Base-by-base conservation (phyloP, 2,888 invertebrate genomes). In the Sepioteuthis lessoniana region DNA sequence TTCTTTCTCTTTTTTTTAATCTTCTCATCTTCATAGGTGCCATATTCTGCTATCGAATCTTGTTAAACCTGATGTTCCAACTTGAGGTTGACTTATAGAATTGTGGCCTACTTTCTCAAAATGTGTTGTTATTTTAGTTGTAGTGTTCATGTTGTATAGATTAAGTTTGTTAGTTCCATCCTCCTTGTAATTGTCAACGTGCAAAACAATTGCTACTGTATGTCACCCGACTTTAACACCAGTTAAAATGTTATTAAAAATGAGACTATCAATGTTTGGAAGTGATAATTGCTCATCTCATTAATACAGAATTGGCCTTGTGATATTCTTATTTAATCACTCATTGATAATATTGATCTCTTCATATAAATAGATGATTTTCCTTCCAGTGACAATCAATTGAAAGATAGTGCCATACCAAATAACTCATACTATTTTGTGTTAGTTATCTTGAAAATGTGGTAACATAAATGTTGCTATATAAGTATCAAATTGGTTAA, bases 191-290 rank as follows among this genome's bases (percentile, higher is more conserved):
- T n/a, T 76, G n/a, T 76, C 16, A 13, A 10, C n/a, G 16, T n/a
- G 3, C 19, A 76, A 76, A 76, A 35, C 76, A 76, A 76, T 76
- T 76, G 76, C n/a, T 76, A 5, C 42, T 42, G 25, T 13, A 76
- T 76, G 76, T 76, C 76, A n/a, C 16, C n/a, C 13, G 76, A 76
- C 35, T 76, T 76, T 42, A n/a, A 76, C 76, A 76, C 76, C 76
- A n/a, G 76, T 76, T 76, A 76, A 76, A 76, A 76, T 35, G n/a
- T 76, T 76, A n/a, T 76, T 76, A n/a, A 76, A 76, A 76, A n/a
- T 76, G 13, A 10, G 25, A n/a, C n/a, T 35, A 35, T 55, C 76
- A 35, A n/a, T 35, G 76, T 55, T 3, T 25, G 10, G n/a, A 76
- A n/a, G 76, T 76, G 76, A 35, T 76, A 76, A 76, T 76, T 76